These are phyloP conservation scores for Hedya salicella DNA, from an alignment of 2,888 invertebrate genomes.

Conservation along the genomic window DNA sequence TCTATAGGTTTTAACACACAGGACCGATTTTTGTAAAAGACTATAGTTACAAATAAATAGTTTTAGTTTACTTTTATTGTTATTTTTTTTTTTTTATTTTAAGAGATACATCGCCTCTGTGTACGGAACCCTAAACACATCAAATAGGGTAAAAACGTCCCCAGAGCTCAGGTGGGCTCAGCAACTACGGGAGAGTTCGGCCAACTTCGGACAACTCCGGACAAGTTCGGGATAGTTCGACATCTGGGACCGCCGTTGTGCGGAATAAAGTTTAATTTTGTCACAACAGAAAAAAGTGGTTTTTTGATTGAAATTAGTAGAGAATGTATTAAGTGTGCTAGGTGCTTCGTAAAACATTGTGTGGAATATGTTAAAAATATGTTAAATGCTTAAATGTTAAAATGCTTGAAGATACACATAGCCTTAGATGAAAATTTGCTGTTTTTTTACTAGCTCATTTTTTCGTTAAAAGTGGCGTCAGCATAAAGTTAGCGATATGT, in stretches of 20 bases:
- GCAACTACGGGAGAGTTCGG: constrained; percentile 29
- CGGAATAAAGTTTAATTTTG: constrained; percentile 35
- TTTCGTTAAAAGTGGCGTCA: no score
- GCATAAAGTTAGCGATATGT: no score
- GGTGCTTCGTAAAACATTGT: background rate
- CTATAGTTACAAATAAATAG: no score
- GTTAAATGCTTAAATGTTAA: no score
- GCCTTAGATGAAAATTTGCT: no score
- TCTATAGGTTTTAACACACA: no score
- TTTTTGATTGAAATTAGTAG: constrained; percentile 37
- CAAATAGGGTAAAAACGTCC: constrained; percentile 34
- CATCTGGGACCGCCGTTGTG: constrained; percentile 31
- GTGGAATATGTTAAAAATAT: background rate
- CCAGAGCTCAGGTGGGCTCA: constrained; percentile 33
- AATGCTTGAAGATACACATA: no score
- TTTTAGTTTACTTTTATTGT: background rate
- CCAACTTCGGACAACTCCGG: constrained; percentile 28
- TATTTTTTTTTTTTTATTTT: background rate
- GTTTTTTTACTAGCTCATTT: no score
- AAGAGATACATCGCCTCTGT: background rate
- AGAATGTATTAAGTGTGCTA: background rate
- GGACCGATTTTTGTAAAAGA: no score
- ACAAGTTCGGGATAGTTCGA: constrained; percentile 36
- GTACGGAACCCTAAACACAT: constrained; percentile 7
- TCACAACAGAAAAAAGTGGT: constrained; percentile 16